Percentiles rank a stretch among this genome's conserved stretches.
phyloP scores from a whole-genome alignment of 2,888 invertebrate genomes.

The Machimus rusticus region DNA sequence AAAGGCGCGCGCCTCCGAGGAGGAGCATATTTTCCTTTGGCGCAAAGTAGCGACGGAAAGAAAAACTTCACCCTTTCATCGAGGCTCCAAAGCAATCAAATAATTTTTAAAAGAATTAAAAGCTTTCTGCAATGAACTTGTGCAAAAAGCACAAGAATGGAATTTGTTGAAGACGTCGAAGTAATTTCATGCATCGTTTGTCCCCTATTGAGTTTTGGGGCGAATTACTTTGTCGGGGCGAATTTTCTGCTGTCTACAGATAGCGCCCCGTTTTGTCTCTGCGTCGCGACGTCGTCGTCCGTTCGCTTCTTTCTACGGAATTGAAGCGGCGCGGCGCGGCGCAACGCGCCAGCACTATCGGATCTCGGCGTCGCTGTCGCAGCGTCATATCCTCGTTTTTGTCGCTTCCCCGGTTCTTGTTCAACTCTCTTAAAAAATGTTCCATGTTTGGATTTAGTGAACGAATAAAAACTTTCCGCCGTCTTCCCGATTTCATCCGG shows the following conservation, averaged over 20 bases:
- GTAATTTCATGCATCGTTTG: constrained; percentile 46
- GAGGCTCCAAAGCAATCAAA: constrained; percentile 42
- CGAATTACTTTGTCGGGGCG: background rate
- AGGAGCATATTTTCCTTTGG: constrained; percentile 14
- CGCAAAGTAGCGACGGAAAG: background rate
- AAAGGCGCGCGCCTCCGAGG: background rate
- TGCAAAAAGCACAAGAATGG: constrained; percentile 37
- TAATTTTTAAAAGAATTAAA: constrained; percentile 45
- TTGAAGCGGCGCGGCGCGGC: background rate
- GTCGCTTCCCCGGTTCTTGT: background rate
- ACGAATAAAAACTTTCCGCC: constrained; percentile 10
- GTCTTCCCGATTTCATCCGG: background rate
- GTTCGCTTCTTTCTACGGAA: background rate
- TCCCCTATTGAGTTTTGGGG: constrained; percentile 41
- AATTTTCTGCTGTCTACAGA: background rate
- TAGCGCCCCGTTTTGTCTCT: background rate
- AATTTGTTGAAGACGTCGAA: constrained; percentile 42
- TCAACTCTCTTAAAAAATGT: background rate
- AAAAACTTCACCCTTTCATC: constrained; percentile 19
- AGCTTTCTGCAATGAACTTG: constrained; percentile 42
- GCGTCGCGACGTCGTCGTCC: background rate
- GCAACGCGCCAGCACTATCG: background rate
- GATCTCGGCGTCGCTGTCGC: background rate
- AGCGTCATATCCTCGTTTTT: background rate
- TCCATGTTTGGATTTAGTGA: constrained; percentile 5